phyloP scores from a whole-genome alignment of 2,113 vertebrate genomes.

The Cyanistes caeruleus region DNA sequence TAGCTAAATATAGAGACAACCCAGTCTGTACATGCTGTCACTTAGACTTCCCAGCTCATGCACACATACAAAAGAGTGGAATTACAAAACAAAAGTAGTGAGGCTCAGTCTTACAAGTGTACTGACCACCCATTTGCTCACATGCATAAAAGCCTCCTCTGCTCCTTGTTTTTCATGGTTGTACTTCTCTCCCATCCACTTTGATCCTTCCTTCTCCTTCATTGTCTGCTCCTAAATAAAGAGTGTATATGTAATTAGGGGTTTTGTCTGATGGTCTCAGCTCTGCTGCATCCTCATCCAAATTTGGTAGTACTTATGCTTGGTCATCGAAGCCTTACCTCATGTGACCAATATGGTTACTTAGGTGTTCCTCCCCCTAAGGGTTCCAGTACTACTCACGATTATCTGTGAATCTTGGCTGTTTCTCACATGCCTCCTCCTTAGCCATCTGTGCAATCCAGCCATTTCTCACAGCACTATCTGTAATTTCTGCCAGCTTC shows the following conservation, averaged over 20 bases:
- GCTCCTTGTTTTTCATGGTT: background rate
- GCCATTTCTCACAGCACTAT: background rate
- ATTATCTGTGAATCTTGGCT: background rate
- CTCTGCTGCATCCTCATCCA: background rate
- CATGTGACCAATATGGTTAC: background rate
- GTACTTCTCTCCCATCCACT: background rate
- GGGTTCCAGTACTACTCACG: background rate
- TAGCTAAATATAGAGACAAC: background rate
- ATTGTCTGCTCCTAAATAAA: background rate
- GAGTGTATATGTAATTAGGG: background rate
- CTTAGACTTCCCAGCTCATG: background rate
- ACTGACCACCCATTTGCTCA: background rate
- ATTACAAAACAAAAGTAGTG: background rate
- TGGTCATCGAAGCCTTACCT: background rate
- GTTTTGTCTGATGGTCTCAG: background rate
- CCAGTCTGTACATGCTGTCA: background rate
- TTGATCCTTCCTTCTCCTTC: background rate
- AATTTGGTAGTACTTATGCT: background rate
- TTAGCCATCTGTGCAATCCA: conserved; percentile 18
- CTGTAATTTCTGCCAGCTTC: conserved; percentile 15
- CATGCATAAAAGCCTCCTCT: background rate
- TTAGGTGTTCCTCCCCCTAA: background rate
- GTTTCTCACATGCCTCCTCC: background rate
- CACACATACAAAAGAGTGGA: background rate
- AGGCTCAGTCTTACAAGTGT: background rate